These are phyloP conservation scores for Coreius guichenoti DNA, from an alignment of 2,797 vertebrate species.

Conservation along the genomic window DNA sequence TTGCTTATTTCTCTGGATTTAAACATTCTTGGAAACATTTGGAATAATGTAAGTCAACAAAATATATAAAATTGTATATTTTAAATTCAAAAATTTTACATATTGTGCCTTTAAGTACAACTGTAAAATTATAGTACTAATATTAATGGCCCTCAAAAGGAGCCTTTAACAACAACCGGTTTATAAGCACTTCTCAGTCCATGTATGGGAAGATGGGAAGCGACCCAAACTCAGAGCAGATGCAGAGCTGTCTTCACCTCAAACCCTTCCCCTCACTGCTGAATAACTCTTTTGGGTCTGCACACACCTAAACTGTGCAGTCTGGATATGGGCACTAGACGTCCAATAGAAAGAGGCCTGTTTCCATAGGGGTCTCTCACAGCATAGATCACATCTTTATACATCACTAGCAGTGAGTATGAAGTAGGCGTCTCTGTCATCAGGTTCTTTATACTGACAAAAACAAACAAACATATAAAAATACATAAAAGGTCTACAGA, in stretches of 20 bases:
- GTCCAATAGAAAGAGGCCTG: conserved; percentile 93
- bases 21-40: no score
- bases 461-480: neutral
- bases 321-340: conserved; percentile 88
- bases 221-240: neutral
- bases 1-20: no score
- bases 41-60: no score
- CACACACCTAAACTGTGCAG: conserved; percentile 82
- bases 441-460: conserved; percentile 92
- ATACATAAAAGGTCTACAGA: neutral
- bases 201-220: neutral
- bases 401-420: conserved; percentile 95
- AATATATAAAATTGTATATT: no score
- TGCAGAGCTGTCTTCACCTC: neutral
- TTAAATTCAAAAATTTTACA: no score
- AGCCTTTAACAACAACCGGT: neutral
- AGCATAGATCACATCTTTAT: conserved; percentile 94
- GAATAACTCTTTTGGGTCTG: neutral
- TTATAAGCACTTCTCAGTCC: neutral
- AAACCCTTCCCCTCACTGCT: neutral
- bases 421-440: conserved; percentile 96
- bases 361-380: conserved; percentile 97
- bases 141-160: neutral
- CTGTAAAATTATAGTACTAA: neutral
- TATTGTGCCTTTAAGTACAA: neutral